A percentile compares a stretch with the other conserved stretches of the same genome.
phyloP scores from a whole-genome alignment of 2,888 invertebrate species.

The Xanthorhoe spadicearia region DNA sequence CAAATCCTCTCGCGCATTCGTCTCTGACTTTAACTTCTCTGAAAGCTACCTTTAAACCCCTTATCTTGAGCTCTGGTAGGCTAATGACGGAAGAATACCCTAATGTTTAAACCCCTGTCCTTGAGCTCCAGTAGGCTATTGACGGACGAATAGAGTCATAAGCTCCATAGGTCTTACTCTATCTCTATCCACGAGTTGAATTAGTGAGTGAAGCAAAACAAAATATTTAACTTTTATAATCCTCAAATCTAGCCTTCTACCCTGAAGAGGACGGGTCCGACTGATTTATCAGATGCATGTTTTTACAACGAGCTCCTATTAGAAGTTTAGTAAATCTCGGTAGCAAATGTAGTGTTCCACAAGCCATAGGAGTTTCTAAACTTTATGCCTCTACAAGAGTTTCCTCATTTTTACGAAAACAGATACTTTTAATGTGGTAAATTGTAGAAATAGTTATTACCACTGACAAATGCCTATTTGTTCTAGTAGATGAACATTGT shows the following conservation, averaged over 20 bases:
- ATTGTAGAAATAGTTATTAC: background rate
- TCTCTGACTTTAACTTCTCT: constrained; percentile 94
- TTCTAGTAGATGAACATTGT: background rate
- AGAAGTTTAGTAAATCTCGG: constrained; percentile 1
- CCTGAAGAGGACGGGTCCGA: constrained; percentile 22
- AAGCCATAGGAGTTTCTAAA: constrained; percentile 2
- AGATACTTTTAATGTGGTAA: background rate
- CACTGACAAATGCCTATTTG: background rate
- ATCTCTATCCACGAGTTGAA: background rate
- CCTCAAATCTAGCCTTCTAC: constrained; percentile 14
- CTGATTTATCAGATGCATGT: constrained; percentile 18
- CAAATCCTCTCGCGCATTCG: constrained; percentile 92
- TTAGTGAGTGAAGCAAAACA: background rate
- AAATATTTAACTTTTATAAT: constrained; percentile 6
- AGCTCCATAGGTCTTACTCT: no score
- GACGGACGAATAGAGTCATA: no score
- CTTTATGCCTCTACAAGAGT: background rate
- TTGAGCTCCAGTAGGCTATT: no score
- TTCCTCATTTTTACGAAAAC: background rate
- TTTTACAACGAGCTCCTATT: constrained; percentile 7
- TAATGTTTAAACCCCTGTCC: no score
- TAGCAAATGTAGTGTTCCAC: background rate
- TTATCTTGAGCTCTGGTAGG: no score
- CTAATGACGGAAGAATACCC: no score
- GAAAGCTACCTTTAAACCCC: constrained; percentile 90